These are phyloP conservation scores for Pachyramphus minor DNA, from an alignment of 2,113 vertebrate species.

Conservation along the genomic window DNA sequence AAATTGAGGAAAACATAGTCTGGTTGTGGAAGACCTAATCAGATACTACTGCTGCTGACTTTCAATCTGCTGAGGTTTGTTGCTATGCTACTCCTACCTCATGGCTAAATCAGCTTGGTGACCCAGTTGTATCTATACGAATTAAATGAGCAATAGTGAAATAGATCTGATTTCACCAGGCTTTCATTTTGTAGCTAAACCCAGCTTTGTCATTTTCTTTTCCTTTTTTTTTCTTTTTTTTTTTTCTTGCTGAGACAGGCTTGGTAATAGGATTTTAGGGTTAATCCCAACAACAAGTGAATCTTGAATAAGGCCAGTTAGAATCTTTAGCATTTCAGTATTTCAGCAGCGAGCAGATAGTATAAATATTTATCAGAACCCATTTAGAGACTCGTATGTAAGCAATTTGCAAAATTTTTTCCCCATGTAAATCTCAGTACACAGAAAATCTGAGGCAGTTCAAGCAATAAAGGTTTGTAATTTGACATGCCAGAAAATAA, in stretches of 20 bases:
- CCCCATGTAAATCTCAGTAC: neutral
- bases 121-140: slow-evolving; percentile 65
- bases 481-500: neutral
- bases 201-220: slow-evolving; percentile 17
- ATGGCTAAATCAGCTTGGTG: slow-evolving; percentile 58
- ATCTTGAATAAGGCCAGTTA: slow-evolving; percentile 6
- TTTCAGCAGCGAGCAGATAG: neutral
- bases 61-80: slow-evolving; percentile 39
- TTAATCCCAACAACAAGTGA: slow-evolving; percentile 51
- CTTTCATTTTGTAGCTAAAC: slow-evolving; percentile 49
- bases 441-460: neutral
- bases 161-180: slow-evolving; percentile 55
- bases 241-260: neutral
- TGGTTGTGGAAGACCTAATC: neutral
- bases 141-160: slow-evolving; percentile 66
- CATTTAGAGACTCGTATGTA: neutral
- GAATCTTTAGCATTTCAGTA: no score
- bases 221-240: neutral
- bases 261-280: slow-evolving; percentile 51
- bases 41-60: neutral
- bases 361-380: slow-evolving; percentile 30
- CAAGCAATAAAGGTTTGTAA: neutral
- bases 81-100: slow-evolving; percentile 48
- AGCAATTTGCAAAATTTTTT: slow-evolving; percentile 2
- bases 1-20: neutral